Conservation (phyloP, 2,797 vertebrate species). For the Falco berigora region DNA sequence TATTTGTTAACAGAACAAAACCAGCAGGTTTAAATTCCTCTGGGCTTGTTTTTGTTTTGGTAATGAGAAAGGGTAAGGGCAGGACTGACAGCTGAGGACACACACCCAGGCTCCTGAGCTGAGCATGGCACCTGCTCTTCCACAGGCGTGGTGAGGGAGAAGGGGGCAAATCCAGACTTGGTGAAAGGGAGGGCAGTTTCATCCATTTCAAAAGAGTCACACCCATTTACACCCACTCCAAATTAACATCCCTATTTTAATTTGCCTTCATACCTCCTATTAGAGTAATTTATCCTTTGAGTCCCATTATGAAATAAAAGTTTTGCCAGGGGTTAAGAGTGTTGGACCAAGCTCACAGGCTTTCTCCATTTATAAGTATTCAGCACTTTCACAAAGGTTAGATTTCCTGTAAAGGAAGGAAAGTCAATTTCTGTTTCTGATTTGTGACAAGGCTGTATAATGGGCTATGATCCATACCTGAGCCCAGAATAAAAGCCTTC, state of each 20-base stretch:
- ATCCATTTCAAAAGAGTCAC: background rate
- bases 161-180: background rate
- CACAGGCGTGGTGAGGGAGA: background rate
- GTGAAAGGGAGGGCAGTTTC: background rate
- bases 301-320: background rate
- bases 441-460: background rate
- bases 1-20: constrained; percentile 20
- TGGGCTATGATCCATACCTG: background rate
- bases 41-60: constrained; percentile 26
- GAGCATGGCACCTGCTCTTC: background rate
- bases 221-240: background rate
- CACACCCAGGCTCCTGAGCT: background rate
- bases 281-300: background rate
- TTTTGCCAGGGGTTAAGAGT: background rate
- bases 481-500: background rate
- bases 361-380: background rate
- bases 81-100: background rate
- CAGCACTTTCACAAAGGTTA: background rate
- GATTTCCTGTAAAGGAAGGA: background rate
- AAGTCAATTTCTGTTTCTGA: background rate
- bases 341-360: background rate
- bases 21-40: constrained; percentile 14
- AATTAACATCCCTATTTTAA: background rate
- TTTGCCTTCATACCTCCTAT: background rate
- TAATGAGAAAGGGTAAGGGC: background rate